phyloP scores from a whole-genome alignment of 2,888 invertebrate species.

The Sturmia bella region DNA sequence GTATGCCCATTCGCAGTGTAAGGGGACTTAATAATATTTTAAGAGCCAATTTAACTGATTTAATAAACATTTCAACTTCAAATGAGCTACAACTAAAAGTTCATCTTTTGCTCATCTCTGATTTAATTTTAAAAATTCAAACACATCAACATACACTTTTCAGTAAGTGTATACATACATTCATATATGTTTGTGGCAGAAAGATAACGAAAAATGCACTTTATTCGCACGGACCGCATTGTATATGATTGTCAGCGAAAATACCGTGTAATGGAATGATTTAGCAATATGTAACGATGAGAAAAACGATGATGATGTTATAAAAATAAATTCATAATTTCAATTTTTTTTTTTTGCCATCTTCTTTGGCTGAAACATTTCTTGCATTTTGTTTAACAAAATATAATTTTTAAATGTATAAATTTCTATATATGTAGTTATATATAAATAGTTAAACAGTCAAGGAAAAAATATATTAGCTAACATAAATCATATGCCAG shows the following conservation, averaged over 20 bases:
- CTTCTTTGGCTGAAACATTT: not conserved
- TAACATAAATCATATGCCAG: constrained; percentile 55
- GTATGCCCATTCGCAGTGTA: too few species aligned
- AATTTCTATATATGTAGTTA: too few species aligned
- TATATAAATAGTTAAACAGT: constrained; percentile 20
- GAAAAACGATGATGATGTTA: constrained; percentile 35
- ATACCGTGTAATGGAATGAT: constrained; percentile 65
- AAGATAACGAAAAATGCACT: constrained; percentile 35
- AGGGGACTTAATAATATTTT: too few species aligned
- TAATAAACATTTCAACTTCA: too few species aligned
- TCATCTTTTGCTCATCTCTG: not conserved
- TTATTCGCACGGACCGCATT: constrained; percentile 46
- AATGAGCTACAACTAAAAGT: too few species aligned
- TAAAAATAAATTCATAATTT: constrained; percentile 28
- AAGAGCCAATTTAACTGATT: too few species aligned
- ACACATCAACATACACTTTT: not conserved
- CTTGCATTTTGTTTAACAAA: constrained; percentile 3
- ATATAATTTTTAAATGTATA: constrained; percentile 18
- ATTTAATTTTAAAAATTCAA: too few species aligned
- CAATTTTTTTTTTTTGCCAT: not conserved
- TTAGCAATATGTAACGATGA: constrained; percentile 60
- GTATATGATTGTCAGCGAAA: constrained; percentile 47
- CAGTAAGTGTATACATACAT: too few species aligned
- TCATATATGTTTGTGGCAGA: not conserved
- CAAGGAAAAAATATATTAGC: constrained; percentile 35